Conservation (phyloP, 2,888 invertebrate species). For the Limnephilus auricula region DNA sequence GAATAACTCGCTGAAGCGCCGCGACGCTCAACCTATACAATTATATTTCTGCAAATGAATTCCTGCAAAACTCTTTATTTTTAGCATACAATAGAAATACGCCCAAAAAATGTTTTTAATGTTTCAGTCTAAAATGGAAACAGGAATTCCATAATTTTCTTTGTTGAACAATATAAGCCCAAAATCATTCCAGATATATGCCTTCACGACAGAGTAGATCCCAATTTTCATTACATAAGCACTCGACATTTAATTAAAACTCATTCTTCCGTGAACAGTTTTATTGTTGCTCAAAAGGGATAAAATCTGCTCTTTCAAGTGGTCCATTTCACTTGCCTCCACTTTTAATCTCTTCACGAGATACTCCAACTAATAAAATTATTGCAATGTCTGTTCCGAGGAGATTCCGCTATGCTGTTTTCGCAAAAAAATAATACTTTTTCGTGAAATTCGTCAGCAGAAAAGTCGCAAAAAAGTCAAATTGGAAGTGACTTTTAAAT, state of each 20-base stretch:
- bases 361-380: constrained; percentile 60
- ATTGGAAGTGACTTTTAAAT: not conserved
- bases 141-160: constrained; percentile 11
- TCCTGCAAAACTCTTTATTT: not conserved
- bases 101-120: not conserved
- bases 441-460: not conserved
- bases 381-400: constrained; percentile 47
- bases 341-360: constrained; percentile 55
- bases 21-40: not conserved
- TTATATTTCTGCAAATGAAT: not conserved
- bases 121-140: constrained; percentile 30
- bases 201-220: constrained; percentile 46
- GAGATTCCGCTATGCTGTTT: constrained; percentile 1
- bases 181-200: constrained; percentile 48
- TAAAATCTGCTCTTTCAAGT: constrained; percentile 62
- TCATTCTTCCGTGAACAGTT: constrained; percentile 62
- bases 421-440: not conserved
- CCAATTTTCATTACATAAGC: constrained; percentile 60
- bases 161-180: constrained; percentile 22
- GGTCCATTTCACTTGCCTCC: constrained; percentile 56
- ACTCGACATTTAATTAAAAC: constrained; percentile 61
- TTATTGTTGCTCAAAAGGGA: constrained; percentile 61
- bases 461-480: not conserved
- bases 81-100: not conserved
- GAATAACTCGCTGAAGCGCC: not conserved